Base-by-base conservation (phyloP, 2,113 vertebrate genomes). In the Puffinus mauretanicus region DNA sequence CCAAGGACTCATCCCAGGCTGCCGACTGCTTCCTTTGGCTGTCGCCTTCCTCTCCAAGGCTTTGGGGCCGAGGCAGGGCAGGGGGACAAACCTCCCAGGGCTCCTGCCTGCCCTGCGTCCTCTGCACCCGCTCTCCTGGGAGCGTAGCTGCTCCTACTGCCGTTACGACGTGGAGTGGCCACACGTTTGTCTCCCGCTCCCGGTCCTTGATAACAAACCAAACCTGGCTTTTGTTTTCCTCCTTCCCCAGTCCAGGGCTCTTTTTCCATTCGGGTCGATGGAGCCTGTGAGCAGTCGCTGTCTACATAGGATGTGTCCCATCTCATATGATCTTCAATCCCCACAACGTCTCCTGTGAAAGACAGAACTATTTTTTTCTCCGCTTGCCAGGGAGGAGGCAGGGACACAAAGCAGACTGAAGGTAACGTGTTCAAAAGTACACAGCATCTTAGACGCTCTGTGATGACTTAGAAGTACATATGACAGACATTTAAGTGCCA, bases 141-240 rank as follows among this genome's bases (percentile, higher is more conserved):
- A 75, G 6, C 5, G 2, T 4, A 78, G 46, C 32, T 92, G 64
- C n/a, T 62, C 6, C 72, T 26, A 9, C n/a, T 90, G 38, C 52
- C 10, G 5, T 26, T 71, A 58, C 0, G 0, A 4, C 11, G 24
- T 34, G 27, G 36, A 51, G 16, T 6, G 32, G 51, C 30, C 46
- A 47, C 42, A 60, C 3, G 7, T 29, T 32, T 54, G 7, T 64
- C n/a, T 60, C 49, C 21, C 4, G 2, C 25, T 66, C 22, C 51
- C 44, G 42, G 11, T 64, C 65, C 32, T 78, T 65, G 27, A 29
- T 3, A 55, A 11, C 30, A 72, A 86, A 44, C 10, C 21, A 60
- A 60, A 32, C 18, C 19, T 88, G 47, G 36, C 10, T 66, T 69
- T 72, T 61, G 7, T n/a, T n/a, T 15, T 30, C 29, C 29, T 62